Evolutionary conservation across 1,140 invertebrate species (phyloP), one percentile per base, ranked within the genome.

Genomic region (Tetragnatha versicolor): DNA sequence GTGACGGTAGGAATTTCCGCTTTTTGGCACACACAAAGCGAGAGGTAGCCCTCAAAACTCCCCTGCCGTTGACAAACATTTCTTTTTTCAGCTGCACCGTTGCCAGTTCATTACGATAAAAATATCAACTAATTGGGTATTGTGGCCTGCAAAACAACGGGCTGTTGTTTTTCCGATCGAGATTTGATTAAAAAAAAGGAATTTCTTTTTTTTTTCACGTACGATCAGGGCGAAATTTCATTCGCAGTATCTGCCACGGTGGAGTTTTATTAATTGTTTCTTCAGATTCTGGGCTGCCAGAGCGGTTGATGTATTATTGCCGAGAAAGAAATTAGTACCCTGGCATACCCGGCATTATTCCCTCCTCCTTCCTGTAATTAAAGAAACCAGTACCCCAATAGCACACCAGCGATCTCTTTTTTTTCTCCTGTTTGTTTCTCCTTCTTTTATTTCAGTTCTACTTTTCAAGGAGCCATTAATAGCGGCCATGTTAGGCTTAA

Each of bases 101-200:
- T 75, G 55, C 70, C 70, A 75, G 55, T 75, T 75, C 70, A 75
- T 61, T 61, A 61, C 42, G 70, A 75, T 49, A 75, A 75, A 75
- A 75, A 75, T 75, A 75, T 75, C 70, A 75, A 75, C 51, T 75
- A 75, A 75, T 75, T 75, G 70, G 70, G 55, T 55, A 75, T 75
- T 75, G 70, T 75, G 70, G 55, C 55, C 42, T 39, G 27, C 37
- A 60, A 75, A 75, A 75, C 70, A 75, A 75, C 70, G 33, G n/a
- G 27, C 22, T 42, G 58, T 63, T 60, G 55, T 75, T 75, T 61
- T 75, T 63, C 55, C 37, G 61, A 75, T 75, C 55, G 70, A 12
- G 42, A 75, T 75, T 58, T 75, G 58, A 75, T 75, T n/a, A n/a
- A n/a, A 75, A 75, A 75, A 70, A 75, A 75, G 70, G 49, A 75